phyloP scores from a whole-genome alignment of 1,140 invertebrate genomes.

The Chrysomallon squamiferum region DNA sequence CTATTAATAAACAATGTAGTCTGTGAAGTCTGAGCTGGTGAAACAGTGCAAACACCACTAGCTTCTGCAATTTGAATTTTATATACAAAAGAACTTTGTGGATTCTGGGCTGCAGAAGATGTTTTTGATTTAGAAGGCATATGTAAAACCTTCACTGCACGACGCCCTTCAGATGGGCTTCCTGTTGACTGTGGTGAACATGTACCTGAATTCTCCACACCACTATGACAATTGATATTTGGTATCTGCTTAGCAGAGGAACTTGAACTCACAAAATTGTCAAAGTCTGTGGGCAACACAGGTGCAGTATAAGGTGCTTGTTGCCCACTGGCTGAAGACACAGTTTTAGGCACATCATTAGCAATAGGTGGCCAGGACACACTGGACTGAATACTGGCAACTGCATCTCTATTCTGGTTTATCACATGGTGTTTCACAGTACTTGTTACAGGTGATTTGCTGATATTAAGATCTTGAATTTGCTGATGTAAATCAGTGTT shows the following conservation, averaged over 20 bases:
- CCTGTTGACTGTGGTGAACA: background rate
- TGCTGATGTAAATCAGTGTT: too few relatives aligned
- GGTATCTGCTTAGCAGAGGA: background rate
- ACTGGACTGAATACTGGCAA: background rate
- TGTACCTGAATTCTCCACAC: background rate
- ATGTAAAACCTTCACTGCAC: slow-evolving; percentile 2
- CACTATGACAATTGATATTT: slow-evolving; percentile 5
- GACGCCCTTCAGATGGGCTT: background rate
- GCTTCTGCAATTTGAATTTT: background rate
- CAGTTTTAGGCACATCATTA: background rate
- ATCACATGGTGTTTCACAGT: background rate
- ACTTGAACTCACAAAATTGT: background rate
- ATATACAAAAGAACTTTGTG: background rate
- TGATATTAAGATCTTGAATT: too few relatives aligned
- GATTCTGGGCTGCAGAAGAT: background rate
- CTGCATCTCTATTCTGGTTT: background rate
- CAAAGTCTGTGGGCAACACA: slow-evolving; percentile 3
- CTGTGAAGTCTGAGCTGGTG: background rate
- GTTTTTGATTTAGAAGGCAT: background rate
- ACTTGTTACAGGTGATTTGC: too few relatives aligned
- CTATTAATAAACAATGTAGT: slow-evolving; percentile 1
- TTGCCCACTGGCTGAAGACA: background rate
- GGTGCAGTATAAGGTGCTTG: background rate
- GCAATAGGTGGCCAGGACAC: background rate
- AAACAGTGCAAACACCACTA: background rate